phyloP scores from a whole-genome alignment of 2,888 invertebrate species.

The Troides helena region DNA sequence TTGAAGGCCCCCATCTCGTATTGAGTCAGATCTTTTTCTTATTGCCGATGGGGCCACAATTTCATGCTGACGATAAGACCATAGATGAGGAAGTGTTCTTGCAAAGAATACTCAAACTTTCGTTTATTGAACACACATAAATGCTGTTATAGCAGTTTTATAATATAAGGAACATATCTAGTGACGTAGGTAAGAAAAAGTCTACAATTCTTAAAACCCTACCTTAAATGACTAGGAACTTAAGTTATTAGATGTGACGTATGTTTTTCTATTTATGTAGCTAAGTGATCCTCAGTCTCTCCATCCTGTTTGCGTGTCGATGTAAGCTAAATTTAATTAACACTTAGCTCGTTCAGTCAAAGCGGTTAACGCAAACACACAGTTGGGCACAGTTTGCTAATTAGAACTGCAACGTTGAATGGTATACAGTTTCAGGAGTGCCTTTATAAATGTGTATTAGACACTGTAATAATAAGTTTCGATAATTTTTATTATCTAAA shows the following conservation, averaged over 20 bases:
- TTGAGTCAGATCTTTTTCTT: too few species aligned
- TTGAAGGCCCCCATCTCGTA: too few species aligned
- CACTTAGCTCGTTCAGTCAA: conserved; percentile 17
- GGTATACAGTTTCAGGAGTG: background rate
- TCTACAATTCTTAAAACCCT: too few species aligned
- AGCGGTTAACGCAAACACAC: conserved; percentile 19
- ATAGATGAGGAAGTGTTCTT: too few species aligned
- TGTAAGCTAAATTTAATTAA: conserved; percentile 21
- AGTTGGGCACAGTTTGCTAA: conserved; percentile 17
- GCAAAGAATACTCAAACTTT: too few species aligned
- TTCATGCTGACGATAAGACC: too few species aligned
- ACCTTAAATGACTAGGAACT: too few species aligned
- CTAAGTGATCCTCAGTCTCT: background rate
- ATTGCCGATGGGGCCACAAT: too few species aligned
- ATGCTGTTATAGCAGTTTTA: too few species aligned
- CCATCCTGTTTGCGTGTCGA: conserved; percentile 2
- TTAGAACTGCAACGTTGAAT: conserved; percentile 17
- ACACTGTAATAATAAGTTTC: background rate
- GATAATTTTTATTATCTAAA: background rate
- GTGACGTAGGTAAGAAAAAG: too few species aligned
- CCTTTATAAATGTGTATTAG: background rate
- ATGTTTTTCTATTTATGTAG: background rate
- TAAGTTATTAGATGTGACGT: background rate
- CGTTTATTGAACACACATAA: too few species aligned
- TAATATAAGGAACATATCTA: too few species aligned